Base-by-base conservation (phyloP, 2,113 vertebrate genomes). In the Pachyramphus minor region DNA sequence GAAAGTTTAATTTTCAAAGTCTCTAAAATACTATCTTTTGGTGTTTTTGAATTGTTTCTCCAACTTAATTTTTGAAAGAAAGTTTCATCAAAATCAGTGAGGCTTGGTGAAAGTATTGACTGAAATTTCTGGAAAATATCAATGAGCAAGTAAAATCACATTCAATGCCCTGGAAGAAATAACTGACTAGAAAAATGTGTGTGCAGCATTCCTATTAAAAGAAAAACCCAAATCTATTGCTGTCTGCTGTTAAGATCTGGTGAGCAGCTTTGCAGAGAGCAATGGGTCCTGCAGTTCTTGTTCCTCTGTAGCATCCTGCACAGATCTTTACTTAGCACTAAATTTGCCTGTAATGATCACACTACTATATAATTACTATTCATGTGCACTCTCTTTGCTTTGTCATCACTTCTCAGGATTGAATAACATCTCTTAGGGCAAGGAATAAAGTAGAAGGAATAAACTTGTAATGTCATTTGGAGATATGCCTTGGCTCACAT, bases 161-260 rank as follows among this genome's bases (percentile, higher is more conserved):
- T 37, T 68, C 60, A 62, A 8, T 10, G 2, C 27, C 67, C 60
- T 62, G 25, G 63, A 87, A 85, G 63, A 83, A 75, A 90, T 41
- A 82, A 80, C 13, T 24, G 49, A n/a, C 50, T 71, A 12, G 12
- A 64, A 25, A 90, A 85, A 76, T 9, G 3, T 47, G 11, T 60
- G 55, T 52, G 58, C 12, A 37, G 71, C 22, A 49, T 58, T 85
- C 37, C 20, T 45, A 20, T 58, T 20, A 52, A 88, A 14, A 4
- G n/a, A 88, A 14, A 4, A 39, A 28, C 3, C 1, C 14, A 72
- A 55, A 49, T 68, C 24, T 87, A 49, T 56, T 68, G 22, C 82
- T 94, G 67, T 42, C 82, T 93, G 58, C 75, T 96, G 63, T 86
- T 80, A 79, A 45, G n/a, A 88, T 86, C 55, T 77, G n/a, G 31